Evolutionary conservation across 2,113 vertebrate genomes (phyloP).

Genomic region (Lanius collurio): DNA sequence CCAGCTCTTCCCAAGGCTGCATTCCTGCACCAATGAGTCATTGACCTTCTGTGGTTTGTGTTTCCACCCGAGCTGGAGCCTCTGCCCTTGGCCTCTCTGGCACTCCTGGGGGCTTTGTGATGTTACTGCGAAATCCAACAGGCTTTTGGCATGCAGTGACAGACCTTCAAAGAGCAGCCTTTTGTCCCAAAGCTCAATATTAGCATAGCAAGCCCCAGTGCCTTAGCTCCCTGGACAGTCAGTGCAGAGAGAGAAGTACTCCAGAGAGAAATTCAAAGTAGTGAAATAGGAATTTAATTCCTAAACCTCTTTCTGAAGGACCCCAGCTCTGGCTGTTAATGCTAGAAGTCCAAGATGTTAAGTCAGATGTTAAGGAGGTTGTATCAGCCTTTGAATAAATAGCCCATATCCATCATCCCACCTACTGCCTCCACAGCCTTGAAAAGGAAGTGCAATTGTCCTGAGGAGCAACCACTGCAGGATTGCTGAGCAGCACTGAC

Average conservation of each 20-base stretch:
- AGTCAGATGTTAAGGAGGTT: background rate
- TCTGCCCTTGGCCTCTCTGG: background rate
- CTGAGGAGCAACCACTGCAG: background rate
- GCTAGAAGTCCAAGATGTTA: background rate
- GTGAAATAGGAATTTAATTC: background rate
- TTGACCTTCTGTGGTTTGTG: background rate
- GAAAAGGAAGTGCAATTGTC: background rate
- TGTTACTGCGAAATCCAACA: background rate
- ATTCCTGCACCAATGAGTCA: background rate
- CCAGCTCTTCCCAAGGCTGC: background rate
- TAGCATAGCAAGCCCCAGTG: background rate
- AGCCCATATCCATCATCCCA: background rate
- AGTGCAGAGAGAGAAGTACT: background rate
- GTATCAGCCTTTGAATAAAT: background rate
- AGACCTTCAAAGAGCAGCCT: background rate
- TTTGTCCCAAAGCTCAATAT: background rate
- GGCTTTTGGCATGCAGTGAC: background rate
- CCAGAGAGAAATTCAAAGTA: background rate
- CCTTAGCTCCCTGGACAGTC: background rate
- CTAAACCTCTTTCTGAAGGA: background rate
- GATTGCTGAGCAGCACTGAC: background rate
- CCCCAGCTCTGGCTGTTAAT: rapidly evolving
- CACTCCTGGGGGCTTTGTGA: background rate
- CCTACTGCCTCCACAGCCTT: background rate
- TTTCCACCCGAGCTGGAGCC: background rate